Evolutionary conservation across 2,113 vertebrate genomes (phyloP).

Genomic region (Anthoscopus minutus): DNA sequence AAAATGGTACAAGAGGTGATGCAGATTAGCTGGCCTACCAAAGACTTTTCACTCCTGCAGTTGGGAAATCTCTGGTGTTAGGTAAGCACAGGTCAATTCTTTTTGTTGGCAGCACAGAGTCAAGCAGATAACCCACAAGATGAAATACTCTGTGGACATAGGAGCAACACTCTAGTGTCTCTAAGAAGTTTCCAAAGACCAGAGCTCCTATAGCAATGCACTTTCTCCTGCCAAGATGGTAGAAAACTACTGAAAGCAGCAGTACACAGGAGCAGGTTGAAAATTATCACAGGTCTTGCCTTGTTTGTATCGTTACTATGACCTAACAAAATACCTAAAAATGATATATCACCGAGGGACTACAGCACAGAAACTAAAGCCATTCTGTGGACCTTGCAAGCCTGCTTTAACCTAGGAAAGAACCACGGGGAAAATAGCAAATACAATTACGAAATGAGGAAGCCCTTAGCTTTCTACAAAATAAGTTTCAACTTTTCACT

Average conservation of each 20-base stretch:
- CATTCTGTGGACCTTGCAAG: background rate
- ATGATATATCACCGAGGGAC: background rate
- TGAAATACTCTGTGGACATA: background rate
- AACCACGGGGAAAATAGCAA: background rate
- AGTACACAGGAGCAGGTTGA: background rate
- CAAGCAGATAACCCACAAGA: background rate
- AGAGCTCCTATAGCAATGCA: background rate
- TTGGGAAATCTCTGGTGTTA: background rate
- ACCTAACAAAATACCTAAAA: background rate
- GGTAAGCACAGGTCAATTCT: background rate
- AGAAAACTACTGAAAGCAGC: background rate
- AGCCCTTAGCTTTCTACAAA: background rate
- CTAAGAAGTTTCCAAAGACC: background rate
- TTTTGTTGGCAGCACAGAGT: background rate
- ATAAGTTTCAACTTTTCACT: background rate
- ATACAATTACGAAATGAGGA: background rate
- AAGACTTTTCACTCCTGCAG: background rate
- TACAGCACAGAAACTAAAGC: background rate
- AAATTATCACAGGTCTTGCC: background rate
- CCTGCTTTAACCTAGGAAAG: background rate
- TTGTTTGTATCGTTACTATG: background rate
- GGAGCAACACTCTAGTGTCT: background rate
- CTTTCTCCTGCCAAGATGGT: background rate
- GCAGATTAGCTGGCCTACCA: constrained; percentile 21
- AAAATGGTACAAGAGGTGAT: constrained; percentile 11